These are phyloP conservation scores for Branchinecta lindahli DNA, from an alignment of 1,140 invertebrate genomes.

Conservation along the genomic window DNA sequence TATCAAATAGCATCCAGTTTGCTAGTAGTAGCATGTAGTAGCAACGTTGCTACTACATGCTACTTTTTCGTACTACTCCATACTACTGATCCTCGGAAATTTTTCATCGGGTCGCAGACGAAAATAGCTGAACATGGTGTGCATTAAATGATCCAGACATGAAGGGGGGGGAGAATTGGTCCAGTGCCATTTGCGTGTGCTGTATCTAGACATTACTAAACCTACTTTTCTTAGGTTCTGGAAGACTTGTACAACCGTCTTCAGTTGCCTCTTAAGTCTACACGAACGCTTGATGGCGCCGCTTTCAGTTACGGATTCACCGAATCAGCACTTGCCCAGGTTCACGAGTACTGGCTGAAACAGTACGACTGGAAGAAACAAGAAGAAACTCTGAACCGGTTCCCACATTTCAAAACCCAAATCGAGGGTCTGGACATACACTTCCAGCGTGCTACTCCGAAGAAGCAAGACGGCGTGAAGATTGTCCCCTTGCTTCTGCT, in stretches of 20 bases:
- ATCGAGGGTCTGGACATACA: constrained; percentile 58
- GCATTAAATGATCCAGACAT: too few species aligned
- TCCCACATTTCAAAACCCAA: constrained; percentile 48
- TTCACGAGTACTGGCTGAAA: constrained; percentile 55
- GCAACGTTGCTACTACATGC: too few species aligned
- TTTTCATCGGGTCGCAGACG: too few species aligned
- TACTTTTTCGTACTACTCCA: too few species aligned
- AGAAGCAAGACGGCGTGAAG: constrained; percentile 26
- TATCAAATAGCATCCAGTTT: too few species aligned
- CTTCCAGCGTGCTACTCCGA: constrained; percentile 28
- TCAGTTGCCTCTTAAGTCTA: constrained; percentile 36
- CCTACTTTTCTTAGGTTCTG: constrained; percentile 33
- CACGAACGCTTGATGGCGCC: constrained; percentile 44
- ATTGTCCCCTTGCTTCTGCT: constrained; percentile 51
- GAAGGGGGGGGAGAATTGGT: too few species aligned
- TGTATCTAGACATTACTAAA: too few species aligned
- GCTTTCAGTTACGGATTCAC: constrained; percentile 65
- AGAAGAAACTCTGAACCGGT: constrained; percentile 47
- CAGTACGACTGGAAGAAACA: constrained; percentile 56
- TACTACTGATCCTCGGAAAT: too few species aligned
- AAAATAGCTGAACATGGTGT: too few species aligned
- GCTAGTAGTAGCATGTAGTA: too few species aligned
- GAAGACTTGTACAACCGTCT: constrained; percentile 44
- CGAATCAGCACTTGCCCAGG: constrained; percentile 45
- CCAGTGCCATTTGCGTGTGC: too few species aligned